A percentile compares a stretch with the other conserved stretches of the same genome.
These are phyloP conservation scores for Sarcoramphus papa DNA, from an alignment of 2,797 vertebrate species.

Conservation along the genomic window DNA sequence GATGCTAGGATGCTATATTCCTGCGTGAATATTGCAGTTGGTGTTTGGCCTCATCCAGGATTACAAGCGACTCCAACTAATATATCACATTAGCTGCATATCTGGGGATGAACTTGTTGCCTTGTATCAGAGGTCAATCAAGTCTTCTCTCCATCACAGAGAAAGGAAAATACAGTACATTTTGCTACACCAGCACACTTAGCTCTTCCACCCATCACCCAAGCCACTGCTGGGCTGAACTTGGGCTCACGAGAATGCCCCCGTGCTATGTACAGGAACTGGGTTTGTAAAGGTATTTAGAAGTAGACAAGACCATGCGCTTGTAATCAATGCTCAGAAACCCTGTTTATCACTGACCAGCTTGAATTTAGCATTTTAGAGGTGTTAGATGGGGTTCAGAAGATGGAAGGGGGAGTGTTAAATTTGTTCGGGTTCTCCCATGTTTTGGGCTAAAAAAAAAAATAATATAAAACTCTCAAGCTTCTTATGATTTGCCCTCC, in stretches of 20 bases:
- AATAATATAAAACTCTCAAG: background rate
- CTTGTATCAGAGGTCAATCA: background rate
- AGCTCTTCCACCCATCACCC: background rate
- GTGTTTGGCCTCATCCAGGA: background rate
- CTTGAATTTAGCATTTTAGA: background rate
- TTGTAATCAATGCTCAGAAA: background rate
- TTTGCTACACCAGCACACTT: background rate
- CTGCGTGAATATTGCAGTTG: background rate
- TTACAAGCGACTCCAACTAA: background rate
- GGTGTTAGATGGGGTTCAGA: background rate
- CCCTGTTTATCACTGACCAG: background rate
- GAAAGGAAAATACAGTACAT: background rate
- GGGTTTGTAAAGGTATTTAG: background rate
- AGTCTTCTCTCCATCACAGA: background rate
- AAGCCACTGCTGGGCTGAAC: fast-evolving
- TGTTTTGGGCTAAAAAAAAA: background rate
- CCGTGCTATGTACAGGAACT: background rate
- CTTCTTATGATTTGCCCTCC: background rate
- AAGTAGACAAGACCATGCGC: background rate
- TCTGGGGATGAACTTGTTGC: background rate
- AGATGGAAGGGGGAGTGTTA: fast-evolving
- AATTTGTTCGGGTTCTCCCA: background rate
- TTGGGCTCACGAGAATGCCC: background rate
- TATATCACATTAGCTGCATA: background rate
- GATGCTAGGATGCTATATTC: background rate